Evolutionary conservation across 2,888 invertebrate genomes (phyloP).

Genomic region (Caenorhabditis panamensis): DNA sequence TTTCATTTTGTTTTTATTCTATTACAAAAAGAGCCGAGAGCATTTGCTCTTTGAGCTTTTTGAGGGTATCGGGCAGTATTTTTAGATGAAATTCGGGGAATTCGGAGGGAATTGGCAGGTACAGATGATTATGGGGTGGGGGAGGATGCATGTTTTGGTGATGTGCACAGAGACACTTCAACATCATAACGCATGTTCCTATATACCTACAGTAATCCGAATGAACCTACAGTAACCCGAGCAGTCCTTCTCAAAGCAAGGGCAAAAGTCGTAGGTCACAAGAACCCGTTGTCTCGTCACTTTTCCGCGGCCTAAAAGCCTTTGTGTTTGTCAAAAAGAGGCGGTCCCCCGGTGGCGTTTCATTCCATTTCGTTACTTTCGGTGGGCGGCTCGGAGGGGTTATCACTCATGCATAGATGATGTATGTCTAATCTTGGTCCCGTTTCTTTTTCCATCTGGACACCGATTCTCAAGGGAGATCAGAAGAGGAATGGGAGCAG

Average conservation of each 20-base stretch:
- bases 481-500: not conserved
- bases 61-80: not conserved
- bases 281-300: no score
- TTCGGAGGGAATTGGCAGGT: not conserved
- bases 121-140: not conserved
- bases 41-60: not conserved
- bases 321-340: not conserved
- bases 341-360: not conserved
- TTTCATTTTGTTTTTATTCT: not conserved
- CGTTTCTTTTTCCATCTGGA: conserved; percentile 3
- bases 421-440: conserved; percentile 44
- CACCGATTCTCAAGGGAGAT: conserved; percentile 7
- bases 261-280: no score
- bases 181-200: no score
- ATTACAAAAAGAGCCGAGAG: conserved; percentile 1
- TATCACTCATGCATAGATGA: conserved; percentile 53
- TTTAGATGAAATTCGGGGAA: not conserved
- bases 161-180: not conserved
- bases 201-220: no score
- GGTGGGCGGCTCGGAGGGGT: conserved; percentile 9
- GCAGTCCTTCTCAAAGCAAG: no score
- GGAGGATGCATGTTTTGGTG: not conserved
- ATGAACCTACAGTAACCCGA: no score
- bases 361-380: conserved; percentile 1
- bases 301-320: no score